Percentiles rank a stretch among this genome's conserved stretches.
phyloP scores from a whole-genome alignment of 2,888 invertebrate genomes.

The Phlogophora meticulosa region DNA sequence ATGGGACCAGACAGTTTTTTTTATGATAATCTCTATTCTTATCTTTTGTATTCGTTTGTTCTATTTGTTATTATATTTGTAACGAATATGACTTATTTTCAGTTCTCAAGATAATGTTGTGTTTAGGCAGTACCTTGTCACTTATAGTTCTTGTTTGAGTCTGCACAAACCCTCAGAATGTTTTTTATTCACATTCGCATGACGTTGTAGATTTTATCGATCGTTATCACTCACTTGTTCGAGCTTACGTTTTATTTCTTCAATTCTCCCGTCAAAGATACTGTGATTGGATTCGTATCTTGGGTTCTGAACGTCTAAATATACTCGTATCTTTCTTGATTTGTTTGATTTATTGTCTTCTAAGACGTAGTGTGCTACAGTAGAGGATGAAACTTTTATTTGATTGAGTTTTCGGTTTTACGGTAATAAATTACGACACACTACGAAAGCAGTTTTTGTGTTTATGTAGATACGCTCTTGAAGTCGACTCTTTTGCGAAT shows the following conservation, averaged over 20 bases:
- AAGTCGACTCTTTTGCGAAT: not conserved
- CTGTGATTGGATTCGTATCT: conserved; percentile 62
- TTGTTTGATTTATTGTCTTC: conserved; percentile 33
- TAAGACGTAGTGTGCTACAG: not conserved
- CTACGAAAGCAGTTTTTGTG: not conserved
- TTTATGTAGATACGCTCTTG: not conserved
- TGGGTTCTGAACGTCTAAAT: conserved; percentile 47
- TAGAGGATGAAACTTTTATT: conserved; percentile 1
- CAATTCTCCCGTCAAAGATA: conserved; percentile 53
- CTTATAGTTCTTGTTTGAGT: conserved; percentile 38
- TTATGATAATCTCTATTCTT: conserved; percentile 21
- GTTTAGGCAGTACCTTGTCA: conserved; percentile 40
- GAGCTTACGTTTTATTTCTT: conserved; percentile 66
- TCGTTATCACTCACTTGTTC: conserved; percentile 72
- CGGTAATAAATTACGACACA: not conserved
- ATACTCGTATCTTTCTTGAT: conserved; percentile 29
- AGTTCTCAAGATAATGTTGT: conserved; percentile 32
- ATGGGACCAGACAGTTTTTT: conserved; percentile 12
- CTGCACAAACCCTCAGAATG: conserved; percentile 38
- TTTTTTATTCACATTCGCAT: conserved; percentile 68
- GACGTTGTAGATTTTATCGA: conserved; percentile 74
- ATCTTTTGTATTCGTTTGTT: conserved; percentile 19
- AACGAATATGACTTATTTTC: conserved; percentile 13
- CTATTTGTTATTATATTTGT: conserved; percentile 25
- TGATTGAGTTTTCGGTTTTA: not conserved